These are phyloP conservation scores for Lasiurus borealis DNA, from an alignment of 2,113 vertebrate genomes.

Conservation along the genomic window DNA sequence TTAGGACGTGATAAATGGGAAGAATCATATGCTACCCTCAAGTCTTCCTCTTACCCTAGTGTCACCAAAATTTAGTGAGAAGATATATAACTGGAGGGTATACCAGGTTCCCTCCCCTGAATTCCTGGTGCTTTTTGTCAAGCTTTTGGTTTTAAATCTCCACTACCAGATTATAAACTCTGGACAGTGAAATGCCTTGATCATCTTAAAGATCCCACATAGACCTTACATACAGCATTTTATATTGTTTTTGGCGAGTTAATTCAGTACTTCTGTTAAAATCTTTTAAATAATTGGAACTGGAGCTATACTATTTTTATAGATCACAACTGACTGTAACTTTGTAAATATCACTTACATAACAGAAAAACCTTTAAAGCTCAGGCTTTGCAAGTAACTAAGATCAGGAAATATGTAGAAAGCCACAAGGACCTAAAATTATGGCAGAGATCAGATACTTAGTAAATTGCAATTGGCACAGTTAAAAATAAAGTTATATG, in stretches of 20 bases:
- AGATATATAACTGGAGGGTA: background rate
- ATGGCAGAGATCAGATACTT: conserved; percentile 16
- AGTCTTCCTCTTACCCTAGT: background rate
- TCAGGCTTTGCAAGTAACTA: conserved; percentile 6
- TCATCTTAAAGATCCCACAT: background rate
- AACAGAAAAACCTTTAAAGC: background rate
- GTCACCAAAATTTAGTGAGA: background rate
- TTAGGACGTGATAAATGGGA: conserved; percentile 6
- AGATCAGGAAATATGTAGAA: background rate
- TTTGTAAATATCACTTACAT: conserved; percentile 5
- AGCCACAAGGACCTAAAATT: background rate
- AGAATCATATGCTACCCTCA: conserved; percentile 20
- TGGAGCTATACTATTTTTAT: background rate
- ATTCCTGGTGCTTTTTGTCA: background rate
- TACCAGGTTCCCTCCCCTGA: background rate
- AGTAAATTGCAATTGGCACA: background rate
- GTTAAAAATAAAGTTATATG: conserved; percentile 23
- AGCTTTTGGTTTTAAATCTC: background rate
- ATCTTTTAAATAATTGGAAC: conserved; percentile 1
- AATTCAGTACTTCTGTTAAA: background rate
- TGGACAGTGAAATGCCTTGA: background rate
- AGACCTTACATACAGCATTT: background rate
- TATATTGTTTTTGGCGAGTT: background rate
- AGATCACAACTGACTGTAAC: background rate
- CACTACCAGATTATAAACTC: background rate